Evolutionary conservation across 2,113 vertebrate genomes (phyloP).

Genomic region (Cygnus atratus): DNA sequence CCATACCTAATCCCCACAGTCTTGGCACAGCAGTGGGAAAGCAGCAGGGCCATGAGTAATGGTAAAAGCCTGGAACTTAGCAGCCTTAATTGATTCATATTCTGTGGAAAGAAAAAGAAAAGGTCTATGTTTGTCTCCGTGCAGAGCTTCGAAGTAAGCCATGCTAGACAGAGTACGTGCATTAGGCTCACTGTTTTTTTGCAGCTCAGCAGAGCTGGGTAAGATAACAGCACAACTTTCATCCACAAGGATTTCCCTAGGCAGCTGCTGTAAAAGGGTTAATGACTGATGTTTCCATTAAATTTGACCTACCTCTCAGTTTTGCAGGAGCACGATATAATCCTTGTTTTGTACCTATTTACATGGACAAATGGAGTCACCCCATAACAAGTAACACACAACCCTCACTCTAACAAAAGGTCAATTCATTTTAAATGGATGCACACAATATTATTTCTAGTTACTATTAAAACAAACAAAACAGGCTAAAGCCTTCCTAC

Average conservation of each 20-base stretch:
- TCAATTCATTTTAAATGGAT: conserved; percentile 65
- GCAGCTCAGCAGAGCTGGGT: background rate
- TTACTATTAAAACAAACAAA: background rate
- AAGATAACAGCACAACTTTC: conserved; percentile 24
- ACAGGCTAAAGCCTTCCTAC: conserved; percentile 16
- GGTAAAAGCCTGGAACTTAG: conserved; percentile 39
- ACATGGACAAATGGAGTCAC: conserved; percentile 64
- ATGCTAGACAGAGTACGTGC: background rate
- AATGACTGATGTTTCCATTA: conserved; percentile 76
- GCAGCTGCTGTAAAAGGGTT: conserved; percentile 72
- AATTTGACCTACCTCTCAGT: conserved; percentile 72
- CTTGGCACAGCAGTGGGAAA: conserved; percentile 47
- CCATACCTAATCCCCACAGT: background rate
- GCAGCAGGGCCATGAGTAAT: background rate
- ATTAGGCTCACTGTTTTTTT: background rate
- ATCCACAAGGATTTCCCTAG: conserved; percentile 46
- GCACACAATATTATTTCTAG: conserved; percentile 29
- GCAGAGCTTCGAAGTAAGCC: conserved; percentile 17
- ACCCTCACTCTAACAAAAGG: conserved; percentile 35
- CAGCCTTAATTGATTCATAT: conserved; percentile 28
- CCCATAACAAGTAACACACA: conserved; percentile 11
- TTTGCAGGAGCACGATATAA: conserved; percentile 51
- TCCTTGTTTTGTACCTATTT: conserved; percentile 64
- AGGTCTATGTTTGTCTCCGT: conserved; percentile 8
- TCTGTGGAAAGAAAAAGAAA: conserved; percentile 12